Base-by-base conservation (phyloP, 1,140 invertebrate genomes). In the Metaphire vulgaris region DNA sequence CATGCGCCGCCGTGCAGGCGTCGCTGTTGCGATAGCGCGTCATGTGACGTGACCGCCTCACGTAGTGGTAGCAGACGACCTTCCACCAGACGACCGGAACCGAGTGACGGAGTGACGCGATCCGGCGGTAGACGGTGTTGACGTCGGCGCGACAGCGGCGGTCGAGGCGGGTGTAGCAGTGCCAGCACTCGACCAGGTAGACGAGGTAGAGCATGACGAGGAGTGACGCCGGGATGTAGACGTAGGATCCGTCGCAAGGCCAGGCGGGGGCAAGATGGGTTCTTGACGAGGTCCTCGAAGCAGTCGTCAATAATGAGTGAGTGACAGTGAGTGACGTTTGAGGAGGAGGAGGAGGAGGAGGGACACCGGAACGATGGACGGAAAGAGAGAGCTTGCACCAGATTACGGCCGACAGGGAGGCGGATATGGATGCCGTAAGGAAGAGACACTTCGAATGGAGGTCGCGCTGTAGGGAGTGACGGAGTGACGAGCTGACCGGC, bases 71-170 rank as follows among this genome's bases (percentile, higher is more conserved):
- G 81, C 92, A 93, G 68, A 93, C 89, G 21, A 92, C 92, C 82
- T 93, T 94, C 93, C 93, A 95, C 92, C 93, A 94, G 29, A 94
- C 91, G 75, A 92, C 90, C 0, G 93, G 92, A 74, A 90, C 89
- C 0, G 92, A 90, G 41, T 89, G 88, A 76, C 90, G 88, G 88
- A 94, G 89, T 70, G 90, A 88, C 71, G 89, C 87, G 21, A 93
- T 89, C 81, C 90, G 89, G 14, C 91, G 88, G 71, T 91, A 88
- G 29, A 92, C 90, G 1, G 89, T 87, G 6, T 89, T 88, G 1
- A 91, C 89, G 79, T 90, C 90, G 56, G 90, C 89, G 65, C 90
- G 88, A 77, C 90, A 89, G 89, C 84, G 89, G 1, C 90, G 79
- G n/a, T 92, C 76, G 87, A 92, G 78, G 87, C 89, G 81, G 0